phyloP scores from a whole-genome alignment of 2,797 vertebrate species.

The Heliangelus exortis region DNA sequence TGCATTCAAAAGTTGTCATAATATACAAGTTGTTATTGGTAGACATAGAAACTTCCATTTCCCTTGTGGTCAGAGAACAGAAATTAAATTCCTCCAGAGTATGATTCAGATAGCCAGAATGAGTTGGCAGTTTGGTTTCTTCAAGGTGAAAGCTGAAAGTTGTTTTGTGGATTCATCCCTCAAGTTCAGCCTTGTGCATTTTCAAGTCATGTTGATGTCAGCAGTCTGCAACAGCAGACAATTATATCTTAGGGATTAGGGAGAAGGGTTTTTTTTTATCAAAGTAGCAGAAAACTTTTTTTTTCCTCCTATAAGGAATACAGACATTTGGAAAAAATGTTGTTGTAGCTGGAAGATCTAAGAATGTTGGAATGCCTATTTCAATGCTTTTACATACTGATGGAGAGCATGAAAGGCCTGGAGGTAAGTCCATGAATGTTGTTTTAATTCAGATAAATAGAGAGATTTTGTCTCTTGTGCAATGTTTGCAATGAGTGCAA shows the following conservation, averaged over 20 bases:
- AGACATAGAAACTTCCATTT: background rate
- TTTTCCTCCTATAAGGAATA: slow-evolving; percentile 74
- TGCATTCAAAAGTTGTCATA: background rate
- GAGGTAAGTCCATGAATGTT: slow-evolving; percentile 78
- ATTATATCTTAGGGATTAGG: background rate
- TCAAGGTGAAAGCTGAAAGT: background rate
- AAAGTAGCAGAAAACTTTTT: background rate
- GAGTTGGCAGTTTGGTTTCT: background rate
- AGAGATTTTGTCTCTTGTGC: background rate
- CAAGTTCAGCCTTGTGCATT: background rate
- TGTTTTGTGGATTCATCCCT: background rate
- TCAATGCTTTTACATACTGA: slow-evolving; percentile 92
- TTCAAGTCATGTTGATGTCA: background rate
- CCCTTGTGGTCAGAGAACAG: background rate
- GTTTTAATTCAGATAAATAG: background rate
- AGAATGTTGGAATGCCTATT: slow-evolving; percentile 95
- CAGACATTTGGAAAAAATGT: slow-evolving; percentile 91
- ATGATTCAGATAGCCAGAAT: background rate
- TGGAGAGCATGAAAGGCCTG: slow-evolving; percentile 88
- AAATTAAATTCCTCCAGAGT: background rate
- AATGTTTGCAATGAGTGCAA: background rate
- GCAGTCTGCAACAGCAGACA: background rate
- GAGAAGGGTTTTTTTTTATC: background rate
- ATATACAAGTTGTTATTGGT: background rate
- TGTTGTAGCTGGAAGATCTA: slow-evolving; percentile 90